phyloP scores from a whole-genome alignment of 2,888 invertebrate species.

The Ormyrus nitidulus region DNA sequence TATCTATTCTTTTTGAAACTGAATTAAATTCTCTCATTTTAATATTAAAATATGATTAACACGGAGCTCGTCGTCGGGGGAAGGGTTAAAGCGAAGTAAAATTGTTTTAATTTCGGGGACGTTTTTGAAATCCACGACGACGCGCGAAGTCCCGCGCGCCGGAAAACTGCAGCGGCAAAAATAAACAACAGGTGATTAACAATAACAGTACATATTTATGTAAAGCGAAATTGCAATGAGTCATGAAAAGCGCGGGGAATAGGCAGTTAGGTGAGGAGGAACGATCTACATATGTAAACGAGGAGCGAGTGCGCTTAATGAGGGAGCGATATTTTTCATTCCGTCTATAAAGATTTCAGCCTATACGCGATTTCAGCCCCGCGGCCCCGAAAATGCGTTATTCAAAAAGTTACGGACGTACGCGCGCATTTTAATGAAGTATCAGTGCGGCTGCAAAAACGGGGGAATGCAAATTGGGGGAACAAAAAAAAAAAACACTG shows the following conservation, averaged over 20 bases:
- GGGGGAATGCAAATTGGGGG: neutral
- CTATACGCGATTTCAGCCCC: neutral
- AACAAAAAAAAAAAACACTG: neutral
- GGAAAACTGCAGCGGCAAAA: neutral
- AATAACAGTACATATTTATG: slow-evolving; percentile 8
- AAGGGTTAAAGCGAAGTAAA: too few relatives aligned
- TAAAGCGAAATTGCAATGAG: slow-evolving; percentile 11
- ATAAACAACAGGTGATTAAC: slow-evolving; percentile 1
- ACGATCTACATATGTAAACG: neutral
- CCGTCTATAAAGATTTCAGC: slow-evolving; percentile 19
- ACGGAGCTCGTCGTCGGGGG: too few relatives aligned
- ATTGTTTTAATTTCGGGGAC: too few relatives aligned
- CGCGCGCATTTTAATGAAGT: neutral
- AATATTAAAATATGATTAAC: neutral
- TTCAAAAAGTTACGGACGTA: neutral
- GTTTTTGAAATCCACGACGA: too few relatives aligned
- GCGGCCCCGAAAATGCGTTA: neutral
- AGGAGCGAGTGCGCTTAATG: slow-evolving; percentile 1
- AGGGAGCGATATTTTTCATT: slow-evolving; percentile 24
- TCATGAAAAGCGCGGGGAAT: slow-evolving; percentile 1
- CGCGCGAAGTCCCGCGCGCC: too few relatives aligned
- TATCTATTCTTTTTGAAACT: too few relatives aligned
- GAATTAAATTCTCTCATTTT: too few relatives aligned
- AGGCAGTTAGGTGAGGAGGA: neutral
- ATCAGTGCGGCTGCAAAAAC: neutral